phyloP scores from a whole-genome alignment of 2,797 vertebrate species.

The Echiichthys vipera region DNA sequence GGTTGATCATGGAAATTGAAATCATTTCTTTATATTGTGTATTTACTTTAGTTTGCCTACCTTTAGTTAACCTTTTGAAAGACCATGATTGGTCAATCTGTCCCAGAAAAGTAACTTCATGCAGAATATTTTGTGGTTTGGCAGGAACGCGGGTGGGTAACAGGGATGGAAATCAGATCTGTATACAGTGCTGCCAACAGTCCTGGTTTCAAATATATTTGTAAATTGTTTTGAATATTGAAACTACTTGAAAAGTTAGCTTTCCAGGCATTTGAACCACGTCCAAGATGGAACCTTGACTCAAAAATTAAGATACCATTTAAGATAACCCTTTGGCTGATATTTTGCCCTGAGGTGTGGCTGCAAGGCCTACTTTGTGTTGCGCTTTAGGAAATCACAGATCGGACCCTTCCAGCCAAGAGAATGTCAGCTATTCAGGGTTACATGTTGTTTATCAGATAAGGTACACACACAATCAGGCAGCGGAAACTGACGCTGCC shows the following conservation, averaged over 20 bases:
- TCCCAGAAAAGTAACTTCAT: conserved; percentile 41
- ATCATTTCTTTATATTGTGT: conserved; percentile 55
- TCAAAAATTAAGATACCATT: conserved; percentile 48
- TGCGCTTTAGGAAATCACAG: conserved; percentile 52
- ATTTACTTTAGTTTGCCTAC: conserved; percentile 56
- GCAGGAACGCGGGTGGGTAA: conserved; percentile 45
- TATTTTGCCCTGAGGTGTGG: conserved; percentile 35
- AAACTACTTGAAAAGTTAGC: conserved; percentile 33
- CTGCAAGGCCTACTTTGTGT: conserved; percentile 42
- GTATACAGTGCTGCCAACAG: conserved; percentile 26
- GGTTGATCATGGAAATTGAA: conserved; percentile 56
- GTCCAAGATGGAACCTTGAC: conserved; percentile 47
- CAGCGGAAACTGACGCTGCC: conserved; percentile 62
- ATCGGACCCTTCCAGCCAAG: conserved; percentile 63
- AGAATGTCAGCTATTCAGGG: conserved; percentile 73
- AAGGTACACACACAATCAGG: conserved; percentile 82
- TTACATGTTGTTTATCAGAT: conserved; percentile 80
- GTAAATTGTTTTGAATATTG: conserved; percentile 59
- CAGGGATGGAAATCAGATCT: conserved; percentile 61
- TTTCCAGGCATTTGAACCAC: conserved; percentile 45
- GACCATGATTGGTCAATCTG: conserved; percentile 49
- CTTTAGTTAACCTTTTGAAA: conserved; percentile 50
- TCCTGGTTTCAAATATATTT: conserved; percentile 56
- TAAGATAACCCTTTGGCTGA: conserved; percentile 27
- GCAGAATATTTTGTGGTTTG: conserved; percentile 44